phyloP scores from a whole-genome alignment of 2,888 invertebrate species.

The Amaurobius ferox region DNA sequence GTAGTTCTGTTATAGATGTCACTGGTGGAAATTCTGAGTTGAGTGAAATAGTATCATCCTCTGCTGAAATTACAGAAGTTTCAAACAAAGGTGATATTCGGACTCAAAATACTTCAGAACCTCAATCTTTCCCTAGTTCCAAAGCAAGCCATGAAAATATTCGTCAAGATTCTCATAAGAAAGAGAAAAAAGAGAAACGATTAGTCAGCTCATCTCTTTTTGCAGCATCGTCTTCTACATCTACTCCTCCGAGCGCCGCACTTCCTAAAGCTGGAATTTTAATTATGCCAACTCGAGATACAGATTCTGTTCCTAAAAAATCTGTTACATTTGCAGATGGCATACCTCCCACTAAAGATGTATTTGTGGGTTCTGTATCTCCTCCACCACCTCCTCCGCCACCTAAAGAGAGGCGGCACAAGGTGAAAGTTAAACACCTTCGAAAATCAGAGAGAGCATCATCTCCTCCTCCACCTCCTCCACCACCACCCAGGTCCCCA shows the following conservation, averaged over 20 bases:
- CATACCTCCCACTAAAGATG: slow-evolving; percentile 73
- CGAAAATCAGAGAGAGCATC: slow-evolving; percentile 13
- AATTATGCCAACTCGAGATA: slow-evolving; percentile 68
- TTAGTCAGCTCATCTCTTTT: slow-evolving; percentile 13
- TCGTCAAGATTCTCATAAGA: slow-evolving; percentile 8
- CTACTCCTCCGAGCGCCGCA: slow-evolving; percentile 9
- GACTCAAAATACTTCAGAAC: neutral
- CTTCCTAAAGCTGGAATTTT: slow-evolving; percentile 74
- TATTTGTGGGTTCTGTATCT: slow-evolving; percentile 41
- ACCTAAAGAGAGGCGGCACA: slow-evolving; percentile 57
- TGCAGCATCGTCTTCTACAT: slow-evolving; percentile 31
- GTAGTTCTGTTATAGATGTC: slow-evolving; percentile 34
- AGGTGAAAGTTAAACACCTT: slow-evolving; percentile 69
- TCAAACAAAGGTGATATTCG: neutral
- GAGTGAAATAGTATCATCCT: slow-evolving; percentile 51
- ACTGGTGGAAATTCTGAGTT: slow-evolving; percentile 7
- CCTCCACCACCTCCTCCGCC: slow-evolving; percentile 70
- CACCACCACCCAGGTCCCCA: slow-evolving; percentile 57
- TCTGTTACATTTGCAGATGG: slow-evolving; percentile 74
- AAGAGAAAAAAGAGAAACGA: slow-evolving; percentile 26
- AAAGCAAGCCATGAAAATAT: neutral
- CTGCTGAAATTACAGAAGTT: slow-evolving; percentile 25
- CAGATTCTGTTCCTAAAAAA: slow-evolving; percentile 68
- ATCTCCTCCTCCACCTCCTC: slow-evolving; percentile 56
- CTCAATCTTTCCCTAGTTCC: no score